These are phyloP conservation scores for Clinocottus analis DNA, from an alignment of 2,113 vertebrate genomes.

Conservation along the genomic window DNA sequence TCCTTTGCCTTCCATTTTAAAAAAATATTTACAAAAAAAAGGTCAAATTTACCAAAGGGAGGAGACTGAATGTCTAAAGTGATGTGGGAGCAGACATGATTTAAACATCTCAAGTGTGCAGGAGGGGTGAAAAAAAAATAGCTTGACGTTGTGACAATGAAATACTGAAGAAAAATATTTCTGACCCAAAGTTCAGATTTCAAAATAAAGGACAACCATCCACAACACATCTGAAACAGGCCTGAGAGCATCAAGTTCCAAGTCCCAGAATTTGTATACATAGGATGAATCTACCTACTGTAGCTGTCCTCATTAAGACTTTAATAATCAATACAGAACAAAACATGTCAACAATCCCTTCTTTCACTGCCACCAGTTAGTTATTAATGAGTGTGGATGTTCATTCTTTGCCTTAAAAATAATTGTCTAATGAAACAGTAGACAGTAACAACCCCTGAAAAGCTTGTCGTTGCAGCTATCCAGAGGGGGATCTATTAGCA, in stretches of 20 bases:
- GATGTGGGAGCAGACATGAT: background rate
- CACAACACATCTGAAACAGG: background rate
- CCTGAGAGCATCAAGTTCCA: background rate
- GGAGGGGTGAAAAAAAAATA: background rate
- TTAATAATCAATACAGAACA: background rate
- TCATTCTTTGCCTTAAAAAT: background rate
- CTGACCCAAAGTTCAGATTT: no score
- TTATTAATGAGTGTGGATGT: conserved; percentile 1
- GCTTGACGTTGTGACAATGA: background rate
- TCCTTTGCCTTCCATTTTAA: conserved; percentile 33
- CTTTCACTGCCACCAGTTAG: background rate
- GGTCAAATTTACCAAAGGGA: conserved; percentile 27
- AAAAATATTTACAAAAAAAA: conserved; percentile 74
- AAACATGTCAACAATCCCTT: conserved; percentile 3
- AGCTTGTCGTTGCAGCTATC: background rate
- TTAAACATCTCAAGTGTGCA: background rate
- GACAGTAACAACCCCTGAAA: background rate
- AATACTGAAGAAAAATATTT: background rate
- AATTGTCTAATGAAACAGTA: background rate
- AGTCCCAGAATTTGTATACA: no score
- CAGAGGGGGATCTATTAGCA: background rate
- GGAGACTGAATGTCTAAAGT: conserved; percentile 5
- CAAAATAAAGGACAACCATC: background rate
- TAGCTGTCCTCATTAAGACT: conserved; percentile 19
- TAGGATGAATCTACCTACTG: background rate